Base-by-base conservation (phyloP, 2,888 invertebrate species). In the Pardosa pseudoannulata region DNA sequence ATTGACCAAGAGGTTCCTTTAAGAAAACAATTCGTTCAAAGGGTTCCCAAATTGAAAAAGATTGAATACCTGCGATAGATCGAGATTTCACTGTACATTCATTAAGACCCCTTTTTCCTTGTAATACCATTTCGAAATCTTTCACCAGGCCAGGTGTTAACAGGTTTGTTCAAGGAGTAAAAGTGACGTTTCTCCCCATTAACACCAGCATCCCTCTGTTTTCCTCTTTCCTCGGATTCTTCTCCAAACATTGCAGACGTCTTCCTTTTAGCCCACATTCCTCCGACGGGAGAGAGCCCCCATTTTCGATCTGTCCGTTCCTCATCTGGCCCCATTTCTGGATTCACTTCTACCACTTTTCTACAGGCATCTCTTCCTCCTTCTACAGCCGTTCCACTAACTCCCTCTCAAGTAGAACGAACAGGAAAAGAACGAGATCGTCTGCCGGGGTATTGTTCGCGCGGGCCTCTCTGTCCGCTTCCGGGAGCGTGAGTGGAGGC, bases 371-470 rank as follows among this genome's bases (percentile, higher is more conserved):
- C 56, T 56, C 56, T 56, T 56, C 56, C 56, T 56, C 56, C 23
- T 56, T 23, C 56, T 23, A 5, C 9, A 7, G 36, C 36, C 36
- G 56, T 56, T 56, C 56, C 56, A 56, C 56, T 56, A 56, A 23
- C 56, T 56, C 56, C 56, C 6, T 23, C 23, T 56, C 56, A 56
- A 56, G 56, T 56, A 56, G 56, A 56, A 56, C 56, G 56, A 56
- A 56, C 56, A 56, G 56, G 65, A 36, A 70, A 70, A 70, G n/a
- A n/a, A n/a, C 16, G 70, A 70, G 70, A 41, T 32, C 74, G 74
- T 23, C 19, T 31, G 62, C 62, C 28, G 19, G 13, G 41, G 62
- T 70, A 79, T 41, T 79, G 79, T 79, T 76, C 67, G 75, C 27
- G 39, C 67, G 41, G n/a, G 68, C 32, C n/a, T n/a, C n/a, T n/a